These are phyloP conservation scores for Siphamia tubifer DNA, from an alignment of 2,113 vertebrate species.

Conservation along the genomic window DNA sequence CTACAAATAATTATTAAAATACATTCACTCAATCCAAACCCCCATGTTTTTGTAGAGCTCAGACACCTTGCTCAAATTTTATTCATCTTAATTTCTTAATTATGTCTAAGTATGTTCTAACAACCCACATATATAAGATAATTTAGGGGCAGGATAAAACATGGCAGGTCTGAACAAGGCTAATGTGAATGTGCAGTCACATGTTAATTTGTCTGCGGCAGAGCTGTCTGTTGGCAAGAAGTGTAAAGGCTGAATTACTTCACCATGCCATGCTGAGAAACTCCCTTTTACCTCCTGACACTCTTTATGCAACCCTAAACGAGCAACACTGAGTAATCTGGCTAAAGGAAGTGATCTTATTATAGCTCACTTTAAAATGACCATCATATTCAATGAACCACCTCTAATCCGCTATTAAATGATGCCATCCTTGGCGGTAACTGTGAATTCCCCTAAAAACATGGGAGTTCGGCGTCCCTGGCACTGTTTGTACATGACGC, in stretches of 20 bases:
- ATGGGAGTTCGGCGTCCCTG: conserved; percentile 34
- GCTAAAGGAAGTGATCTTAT: conserved; percentile 20
- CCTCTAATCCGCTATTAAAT: neutral
- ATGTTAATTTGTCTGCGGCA: neutral
- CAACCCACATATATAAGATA: neutral
- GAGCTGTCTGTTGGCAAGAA: neutral
- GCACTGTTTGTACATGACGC: conserved; percentile 6
- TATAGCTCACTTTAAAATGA: neutral
- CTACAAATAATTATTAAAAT: no score
- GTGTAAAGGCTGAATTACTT: neutral
- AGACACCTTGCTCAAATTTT: no score
- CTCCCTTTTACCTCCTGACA: neutral
- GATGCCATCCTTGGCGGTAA: neutral
- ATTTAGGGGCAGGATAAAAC: neutral
- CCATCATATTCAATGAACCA: neutral
- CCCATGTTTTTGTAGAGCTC: no score
- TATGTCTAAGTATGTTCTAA: neutral
- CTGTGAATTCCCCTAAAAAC: neutral
- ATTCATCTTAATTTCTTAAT: no score
- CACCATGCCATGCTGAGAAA: neutral
- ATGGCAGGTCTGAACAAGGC: neutral
- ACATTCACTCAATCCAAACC: no score
- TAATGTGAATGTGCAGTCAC: neutral
- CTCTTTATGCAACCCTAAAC: neutral
- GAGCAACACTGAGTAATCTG: conserved; percentile 36